A percentile compares a stretch with the other conserved stretches of the same genome.
Conservation (phyloP, 2,797 vertebrate genomes). For the Alauda arvensis region DNA sequence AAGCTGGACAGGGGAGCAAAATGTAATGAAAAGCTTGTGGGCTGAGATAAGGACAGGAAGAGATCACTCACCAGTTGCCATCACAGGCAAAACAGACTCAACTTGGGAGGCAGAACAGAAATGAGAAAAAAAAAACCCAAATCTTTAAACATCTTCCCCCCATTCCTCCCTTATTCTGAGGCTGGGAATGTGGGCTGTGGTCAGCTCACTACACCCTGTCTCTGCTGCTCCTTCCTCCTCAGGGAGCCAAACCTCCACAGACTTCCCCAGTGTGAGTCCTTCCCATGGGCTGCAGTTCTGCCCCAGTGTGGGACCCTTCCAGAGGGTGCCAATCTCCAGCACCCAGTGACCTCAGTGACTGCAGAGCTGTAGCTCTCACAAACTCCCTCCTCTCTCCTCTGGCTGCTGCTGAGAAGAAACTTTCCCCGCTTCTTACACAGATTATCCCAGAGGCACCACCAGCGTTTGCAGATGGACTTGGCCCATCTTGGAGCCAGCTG, state of each 20-base stretch:
- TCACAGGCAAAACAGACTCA: background rate
- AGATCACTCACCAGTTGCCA: background rate
- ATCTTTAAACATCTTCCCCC: background rate
- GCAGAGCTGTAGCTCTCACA: background rate
- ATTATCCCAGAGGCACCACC: background rate
- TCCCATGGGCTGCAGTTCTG: background rate
- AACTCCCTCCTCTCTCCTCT: background rate
- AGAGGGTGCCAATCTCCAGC: background rate
- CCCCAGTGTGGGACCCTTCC: background rate
- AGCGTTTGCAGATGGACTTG: background rate
- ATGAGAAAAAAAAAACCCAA: background rate
- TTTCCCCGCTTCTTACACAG: background rate
- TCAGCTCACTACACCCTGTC: fast-evolving
- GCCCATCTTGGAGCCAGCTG: background rate
- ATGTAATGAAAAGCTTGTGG: background rate
- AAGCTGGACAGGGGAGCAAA: background rate
- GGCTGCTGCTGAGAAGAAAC: background rate
- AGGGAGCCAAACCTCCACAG: background rate
- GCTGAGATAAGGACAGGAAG: background rate
- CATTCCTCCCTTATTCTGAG: background rate
- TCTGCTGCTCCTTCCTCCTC: background rate
- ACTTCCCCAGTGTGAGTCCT: background rate
- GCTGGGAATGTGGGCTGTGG: background rate
- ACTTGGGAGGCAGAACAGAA: background rate
- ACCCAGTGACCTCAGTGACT: background rate